These are phyloP conservation scores for Scleropages formosus DNA, from an alignment of 2,797 vertebrate species.

Conservation along the genomic window DNA sequence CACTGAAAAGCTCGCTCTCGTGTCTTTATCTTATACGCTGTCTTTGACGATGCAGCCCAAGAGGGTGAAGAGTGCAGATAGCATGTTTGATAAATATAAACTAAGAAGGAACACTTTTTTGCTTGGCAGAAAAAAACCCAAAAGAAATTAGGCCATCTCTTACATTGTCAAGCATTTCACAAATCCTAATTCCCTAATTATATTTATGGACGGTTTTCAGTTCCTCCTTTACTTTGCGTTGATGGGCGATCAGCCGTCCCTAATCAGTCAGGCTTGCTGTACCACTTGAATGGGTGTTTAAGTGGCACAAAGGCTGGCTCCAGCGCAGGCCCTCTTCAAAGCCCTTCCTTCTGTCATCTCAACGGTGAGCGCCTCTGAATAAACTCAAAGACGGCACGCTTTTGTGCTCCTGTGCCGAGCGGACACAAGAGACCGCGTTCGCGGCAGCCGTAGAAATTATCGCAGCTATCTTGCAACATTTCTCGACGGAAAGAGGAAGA, in stretches of 20 bases:
- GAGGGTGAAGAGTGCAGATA: neutral
- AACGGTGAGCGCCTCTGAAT: conserved; percentile 18
- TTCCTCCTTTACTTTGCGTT: neutral
- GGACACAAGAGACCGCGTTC: neutral
- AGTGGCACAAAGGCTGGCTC: neutral
- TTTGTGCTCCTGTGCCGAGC: neutral
- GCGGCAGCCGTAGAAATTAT: conserved; percentile 3
- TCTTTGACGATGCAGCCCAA: neutral
- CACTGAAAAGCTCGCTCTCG: no score
- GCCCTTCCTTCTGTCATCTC: conserved; percentile 20
- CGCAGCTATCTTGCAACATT: conserved; percentile 20
- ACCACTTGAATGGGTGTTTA: neutral
- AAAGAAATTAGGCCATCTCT: neutral
- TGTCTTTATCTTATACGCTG: no score
- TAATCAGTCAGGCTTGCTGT: conserved; percentile 20
- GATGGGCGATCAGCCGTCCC: conserved; percentile 9
- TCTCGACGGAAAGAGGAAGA: conserved; percentile 1
- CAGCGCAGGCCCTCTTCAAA: neutral
- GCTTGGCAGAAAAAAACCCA: neutral
- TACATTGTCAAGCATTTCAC: neutral
- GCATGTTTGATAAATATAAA: neutral
- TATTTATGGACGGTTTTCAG: conserved; percentile 1
- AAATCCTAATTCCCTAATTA: conserved; percentile 14
- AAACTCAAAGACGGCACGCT: neutral
- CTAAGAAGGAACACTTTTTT: neutral